phyloP scores from a whole-genome alignment of 2,113 vertebrate genomes.

The Panthera leo region DNA sequence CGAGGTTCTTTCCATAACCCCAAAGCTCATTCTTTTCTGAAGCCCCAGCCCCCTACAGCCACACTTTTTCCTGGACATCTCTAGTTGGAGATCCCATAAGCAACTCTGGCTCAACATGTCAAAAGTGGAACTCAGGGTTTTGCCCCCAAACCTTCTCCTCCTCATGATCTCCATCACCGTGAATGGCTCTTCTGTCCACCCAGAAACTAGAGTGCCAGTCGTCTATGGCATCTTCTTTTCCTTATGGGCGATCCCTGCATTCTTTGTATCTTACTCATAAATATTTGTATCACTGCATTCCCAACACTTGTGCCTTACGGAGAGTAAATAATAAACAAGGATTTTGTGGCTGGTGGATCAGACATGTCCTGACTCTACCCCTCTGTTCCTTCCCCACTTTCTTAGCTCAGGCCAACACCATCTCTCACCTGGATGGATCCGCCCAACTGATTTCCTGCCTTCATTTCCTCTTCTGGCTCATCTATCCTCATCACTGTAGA shows the following conservation, averaged over 20 bases:
- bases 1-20: background rate
- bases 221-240: background rate
- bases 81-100: background rate
- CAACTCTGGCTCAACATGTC: background rate
- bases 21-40: background rate
- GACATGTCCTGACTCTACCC: background rate
- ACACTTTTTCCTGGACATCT: background rate
- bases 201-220: background rate
- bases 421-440: background rate
- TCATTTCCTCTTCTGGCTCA: background rate
- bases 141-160: background rate
- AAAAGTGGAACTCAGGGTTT: background rate
- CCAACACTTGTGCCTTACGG: background rate
- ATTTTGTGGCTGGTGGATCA: background rate
- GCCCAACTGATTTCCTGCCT: background rate
- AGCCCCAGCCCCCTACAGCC: background rate
- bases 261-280: background rate
- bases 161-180: accelerated
- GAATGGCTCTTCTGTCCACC: background rate
- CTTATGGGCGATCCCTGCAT: background rate
- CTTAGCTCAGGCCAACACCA: background rate
- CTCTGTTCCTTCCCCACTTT: background rate
- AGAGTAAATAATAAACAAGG: background rate
- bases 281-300: background rate
- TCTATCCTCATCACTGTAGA: background rate